phyloP scores from a whole-genome alignment of 2,797 vertebrate genomes.

The Babyrousa celebensis region DNA sequence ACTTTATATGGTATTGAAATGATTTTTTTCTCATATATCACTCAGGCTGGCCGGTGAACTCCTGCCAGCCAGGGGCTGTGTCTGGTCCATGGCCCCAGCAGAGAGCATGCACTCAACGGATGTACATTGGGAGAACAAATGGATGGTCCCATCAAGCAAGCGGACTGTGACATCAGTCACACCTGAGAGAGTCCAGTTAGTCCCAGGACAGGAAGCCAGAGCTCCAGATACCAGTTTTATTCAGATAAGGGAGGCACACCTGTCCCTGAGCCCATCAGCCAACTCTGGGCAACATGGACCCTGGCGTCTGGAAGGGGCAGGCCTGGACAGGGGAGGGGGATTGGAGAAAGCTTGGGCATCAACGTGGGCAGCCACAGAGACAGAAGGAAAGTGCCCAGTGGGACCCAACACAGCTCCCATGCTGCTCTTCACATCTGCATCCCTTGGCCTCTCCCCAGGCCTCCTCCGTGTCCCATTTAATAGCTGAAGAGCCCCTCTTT shows the following conservation, averaged over 20 bases:
- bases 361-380: not conserved
- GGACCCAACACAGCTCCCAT: not conserved
- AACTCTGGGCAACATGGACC: not conserved
- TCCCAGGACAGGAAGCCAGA: not conserved
- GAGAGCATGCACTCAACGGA: not conserved
- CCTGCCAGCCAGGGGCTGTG: not conserved
- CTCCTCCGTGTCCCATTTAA: rapidly evolving
- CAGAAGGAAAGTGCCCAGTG: not conserved
- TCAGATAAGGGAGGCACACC: not conserved
- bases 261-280: not conserved
- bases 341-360: not conserved
- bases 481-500: not conserved
- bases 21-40: not conserved
- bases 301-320: not conserved
- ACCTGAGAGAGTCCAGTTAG: not conserved
- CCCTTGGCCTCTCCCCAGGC: not conserved
- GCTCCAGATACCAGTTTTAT: not conserved
- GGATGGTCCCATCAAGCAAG: not conserved
- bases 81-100: not conserved
- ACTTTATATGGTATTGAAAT: not conserved
- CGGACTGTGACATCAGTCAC: not conserved
- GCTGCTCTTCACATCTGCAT: not conserved
- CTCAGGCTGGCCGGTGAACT: not conserved
- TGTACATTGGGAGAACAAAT: not conserved
- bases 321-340: too few relatives aligned